Base-by-base conservation (phyloP, 1,140 invertebrate genomes). In the Drosophila pseudoananassae region DNA sequence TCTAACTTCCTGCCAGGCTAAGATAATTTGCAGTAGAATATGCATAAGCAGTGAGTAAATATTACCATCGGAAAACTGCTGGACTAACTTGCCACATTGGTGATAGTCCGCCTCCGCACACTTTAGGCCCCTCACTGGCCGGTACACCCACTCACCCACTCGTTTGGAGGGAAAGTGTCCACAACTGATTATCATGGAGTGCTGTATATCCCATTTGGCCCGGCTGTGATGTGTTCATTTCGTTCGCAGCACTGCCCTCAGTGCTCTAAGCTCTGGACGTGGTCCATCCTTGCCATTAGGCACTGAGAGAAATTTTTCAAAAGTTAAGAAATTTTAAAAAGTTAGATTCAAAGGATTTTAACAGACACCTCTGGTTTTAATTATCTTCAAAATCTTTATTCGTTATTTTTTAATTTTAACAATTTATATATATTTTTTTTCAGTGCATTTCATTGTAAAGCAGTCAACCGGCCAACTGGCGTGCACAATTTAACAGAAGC, bases 401-500 rank as follows among this genome's bases (percentile, higher is more conserved):
- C n/a, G n/a, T n/a, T n/a, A 20, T 20, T 43, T 14, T 15, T 4
- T 7, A 14, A 14, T 1, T 43, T 10, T 10, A 17, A 9, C 4
- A 45, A 3, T 15, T 17, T n/a, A 0, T 43, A 7, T 17, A 17
- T 17, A 17, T 1, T 27, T 23, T 15, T n/a, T 55, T 65, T 51
- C 25, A 71, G 66, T 71, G 70, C 14, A 23, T 7, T 31, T 31
- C 12, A 17, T 25, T 54, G 57, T 51, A 40, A 50, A 63, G 64
- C 71, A 83, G 79, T 74, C 71, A 68, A 78, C 49, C 60, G 71
- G 60, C 55, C 57, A 60, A 63, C 64, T 72, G 64, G 63, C 64
- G 58, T 64, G 64, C 43, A 49, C 61, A 80, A 80, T 75, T 70
- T 83, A 74, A 78, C 79, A 75, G 60, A 80, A 73, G 63, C 71